phyloP scores from a whole-genome alignment of 2,888 invertebrate genomes.

The Pachliopta kotzebuea region DNA sequence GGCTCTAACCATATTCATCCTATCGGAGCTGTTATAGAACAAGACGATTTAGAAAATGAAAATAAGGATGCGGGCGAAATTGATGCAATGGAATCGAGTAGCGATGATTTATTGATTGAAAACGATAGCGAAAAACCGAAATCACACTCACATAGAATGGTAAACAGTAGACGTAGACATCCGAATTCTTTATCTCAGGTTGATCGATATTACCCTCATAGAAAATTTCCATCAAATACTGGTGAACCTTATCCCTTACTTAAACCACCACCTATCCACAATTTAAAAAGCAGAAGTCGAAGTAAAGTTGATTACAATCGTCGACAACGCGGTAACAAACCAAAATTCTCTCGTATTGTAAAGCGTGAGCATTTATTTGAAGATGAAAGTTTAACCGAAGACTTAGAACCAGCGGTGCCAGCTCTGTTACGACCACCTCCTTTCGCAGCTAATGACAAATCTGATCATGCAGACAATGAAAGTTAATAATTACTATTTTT shows the following conservation, averaged over 20 bases:
- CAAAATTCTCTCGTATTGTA: conserved; percentile 53
- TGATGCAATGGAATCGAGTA: conserved; percentile 53
- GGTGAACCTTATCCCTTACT: conserved; percentile 68
- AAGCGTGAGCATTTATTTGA: conserved; percentile 66
- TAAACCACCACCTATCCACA: conserved; percentile 67
- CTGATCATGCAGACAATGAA: conserved; percentile 36
- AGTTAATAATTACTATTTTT: conserved; percentile 9
- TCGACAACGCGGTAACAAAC: conserved; percentile 55
- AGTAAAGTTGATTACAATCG: conserved; percentile 53
- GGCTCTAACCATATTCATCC: conserved; percentile 67
- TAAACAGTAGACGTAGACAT: conserved; percentile 54
- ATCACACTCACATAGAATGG: conserved; percentile 43
- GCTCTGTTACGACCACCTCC: conserved; percentile 58
- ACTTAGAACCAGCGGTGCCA: conserved; percentile 47
- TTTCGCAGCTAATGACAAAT: conserved; percentile 52
- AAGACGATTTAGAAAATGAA: conserved; percentile 55
- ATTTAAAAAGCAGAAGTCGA: conserved; percentile 43
- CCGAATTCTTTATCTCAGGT: conserved; percentile 48
- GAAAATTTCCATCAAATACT: conserved; percentile 59
- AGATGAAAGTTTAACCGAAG: conserved; percentile 46
- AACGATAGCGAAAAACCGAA: conserved; percentile 55
- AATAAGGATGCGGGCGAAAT: conserved; percentile 48
- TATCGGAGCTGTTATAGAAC: conserved; percentile 73
- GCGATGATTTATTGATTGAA: conserved; percentile 44
- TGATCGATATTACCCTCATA: conserved; percentile 51